Percentiles rank a stretch among this genome's conserved stretches.
These are phyloP conservation scores for Yponomeuta plumbellus DNA, from an alignment of 2,888 invertebrate species.

Conservation along the genomic window DNA sequence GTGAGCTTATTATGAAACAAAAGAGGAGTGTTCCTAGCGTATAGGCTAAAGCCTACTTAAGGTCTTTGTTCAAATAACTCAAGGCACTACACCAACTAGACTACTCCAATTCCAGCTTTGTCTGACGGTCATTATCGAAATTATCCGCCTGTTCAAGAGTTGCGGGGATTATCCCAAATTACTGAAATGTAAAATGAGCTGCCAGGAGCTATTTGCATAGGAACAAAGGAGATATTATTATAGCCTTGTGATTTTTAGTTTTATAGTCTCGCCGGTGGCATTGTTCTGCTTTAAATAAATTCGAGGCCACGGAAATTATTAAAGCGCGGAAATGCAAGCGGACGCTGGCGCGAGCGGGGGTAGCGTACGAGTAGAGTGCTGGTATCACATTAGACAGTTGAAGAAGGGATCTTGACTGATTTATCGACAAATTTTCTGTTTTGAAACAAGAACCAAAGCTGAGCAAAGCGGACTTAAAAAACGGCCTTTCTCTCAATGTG, in stretches of 20 bases:
- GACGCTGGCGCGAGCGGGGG: too few relatives aligned
- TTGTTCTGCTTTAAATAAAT: not conserved
- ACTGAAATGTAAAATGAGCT: constrained; percentile 10
- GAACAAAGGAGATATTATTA: constrained; percentile 11
- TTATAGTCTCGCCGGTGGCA: not conserved
- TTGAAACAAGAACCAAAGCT: too few relatives aligned
- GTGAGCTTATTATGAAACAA: too few relatives aligned
- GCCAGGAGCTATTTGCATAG: constrained; percentile 11
- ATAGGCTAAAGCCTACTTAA: not conserved
- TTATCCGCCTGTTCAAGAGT: constrained; percentile 7
- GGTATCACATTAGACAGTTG: too few relatives aligned
- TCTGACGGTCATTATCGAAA: not conserved
- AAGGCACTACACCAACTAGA: not conserved
- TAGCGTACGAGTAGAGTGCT: too few relatives aligned
- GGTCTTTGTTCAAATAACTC: not conserved
- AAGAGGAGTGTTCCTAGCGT: not conserved
- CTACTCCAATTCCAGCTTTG: not conserved
- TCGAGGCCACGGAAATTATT: not conserved
- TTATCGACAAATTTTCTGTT: too few relatives aligned
- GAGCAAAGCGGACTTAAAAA: too few relatives aligned
- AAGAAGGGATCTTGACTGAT: too few relatives aligned
- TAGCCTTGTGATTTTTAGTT: constrained; percentile 15
- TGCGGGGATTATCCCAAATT: constrained; percentile 10
- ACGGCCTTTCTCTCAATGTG: too few relatives aligned
- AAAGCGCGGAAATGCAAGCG: too few relatives aligned